Conservation (phyloP, 2,113 vertebrate species). For the Monopterus albus region DNA sequence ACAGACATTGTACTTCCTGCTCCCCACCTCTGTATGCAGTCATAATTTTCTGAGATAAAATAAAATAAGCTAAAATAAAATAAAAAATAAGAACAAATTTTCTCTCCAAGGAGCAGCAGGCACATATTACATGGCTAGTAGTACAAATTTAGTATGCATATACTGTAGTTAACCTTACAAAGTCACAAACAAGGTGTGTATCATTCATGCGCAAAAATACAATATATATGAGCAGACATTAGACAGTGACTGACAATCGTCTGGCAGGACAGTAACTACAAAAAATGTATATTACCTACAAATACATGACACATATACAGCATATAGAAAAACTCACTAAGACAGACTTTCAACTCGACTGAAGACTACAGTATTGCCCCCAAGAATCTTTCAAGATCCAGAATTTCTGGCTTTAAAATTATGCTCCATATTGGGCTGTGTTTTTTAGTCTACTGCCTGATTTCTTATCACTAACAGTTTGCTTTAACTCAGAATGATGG, state of each 20-base stretch:
- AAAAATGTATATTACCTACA: too few species aligned
- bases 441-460: conserved; percentile 47
- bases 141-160: conserved; percentile 4
- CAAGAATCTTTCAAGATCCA: background rate
- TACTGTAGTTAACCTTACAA: conserved; percentile 1
- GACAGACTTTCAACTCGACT: background rate
- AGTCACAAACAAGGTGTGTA: background rate
- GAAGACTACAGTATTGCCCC: background rate
- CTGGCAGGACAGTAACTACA: background rate
- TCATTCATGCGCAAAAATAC: background rate
- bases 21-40: background rate
- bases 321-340: background rate
- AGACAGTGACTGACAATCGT: conserved; percentile 37
- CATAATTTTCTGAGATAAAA: too few species aligned
- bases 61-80: too few species aligned
- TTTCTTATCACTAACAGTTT: conserved; percentile 34
- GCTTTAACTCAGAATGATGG: conserved; percentile 20
- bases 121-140: background rate
- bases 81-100: background rate
- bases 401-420: background rate
- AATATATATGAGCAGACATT: background rate
- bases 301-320: background rate
- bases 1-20: conserved; percentile 5
- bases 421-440: conserved; percentile 36
- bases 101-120: background rate